Conservation (phyloP, 2,797 vertebrate species). For the Toxotes lorentzi region DNA sequence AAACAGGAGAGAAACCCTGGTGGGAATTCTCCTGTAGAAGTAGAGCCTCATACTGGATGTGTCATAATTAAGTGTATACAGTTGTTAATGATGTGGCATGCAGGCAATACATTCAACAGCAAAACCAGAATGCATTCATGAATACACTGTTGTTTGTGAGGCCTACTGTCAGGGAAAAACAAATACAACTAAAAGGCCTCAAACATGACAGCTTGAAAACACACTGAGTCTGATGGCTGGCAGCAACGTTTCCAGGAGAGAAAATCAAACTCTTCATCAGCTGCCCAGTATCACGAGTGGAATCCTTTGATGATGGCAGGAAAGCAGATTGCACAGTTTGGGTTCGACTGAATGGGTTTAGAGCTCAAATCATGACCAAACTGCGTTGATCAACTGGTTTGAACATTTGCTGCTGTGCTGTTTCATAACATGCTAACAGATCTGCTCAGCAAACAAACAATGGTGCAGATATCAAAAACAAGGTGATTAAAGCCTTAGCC, state of each 20-base stretch:
- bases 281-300: constrained; percentile 34
- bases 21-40: background rate
- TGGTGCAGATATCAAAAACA: constrained; percentile 13
- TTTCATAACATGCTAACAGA: constrained; percentile 18
- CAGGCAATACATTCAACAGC: constrained; percentile 3
- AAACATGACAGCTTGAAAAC: constrained; percentile 52
- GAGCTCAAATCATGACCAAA: constrained; percentile 32
- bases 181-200: constrained; percentile 26
- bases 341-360: constrained; percentile 22
- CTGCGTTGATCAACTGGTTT: constrained; percentile 17
- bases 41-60: background rate
- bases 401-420: constrained; percentile 17
- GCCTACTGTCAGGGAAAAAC: constrained; percentile 25
- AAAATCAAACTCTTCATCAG: constrained; percentile 45
- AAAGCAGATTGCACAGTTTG: constrained; percentile 48
- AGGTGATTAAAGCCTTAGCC: constrained; percentile 44
- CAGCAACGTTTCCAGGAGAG: constrained; percentile 32
- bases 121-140: constrained; percentile 13
- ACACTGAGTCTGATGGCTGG: constrained; percentile 41
- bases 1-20: background rate
- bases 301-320: constrained; percentile 32
- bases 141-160: constrained; percentile 5
- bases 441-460: constrained; percentile 42
- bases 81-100: constrained; percentile 1
- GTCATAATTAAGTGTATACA: background rate